These are phyloP conservation scores for Ictidomys tridecemlineatus DNA, from an alignment of 2,113 vertebrate genomes.

Conservation along the genomic window DNA sequence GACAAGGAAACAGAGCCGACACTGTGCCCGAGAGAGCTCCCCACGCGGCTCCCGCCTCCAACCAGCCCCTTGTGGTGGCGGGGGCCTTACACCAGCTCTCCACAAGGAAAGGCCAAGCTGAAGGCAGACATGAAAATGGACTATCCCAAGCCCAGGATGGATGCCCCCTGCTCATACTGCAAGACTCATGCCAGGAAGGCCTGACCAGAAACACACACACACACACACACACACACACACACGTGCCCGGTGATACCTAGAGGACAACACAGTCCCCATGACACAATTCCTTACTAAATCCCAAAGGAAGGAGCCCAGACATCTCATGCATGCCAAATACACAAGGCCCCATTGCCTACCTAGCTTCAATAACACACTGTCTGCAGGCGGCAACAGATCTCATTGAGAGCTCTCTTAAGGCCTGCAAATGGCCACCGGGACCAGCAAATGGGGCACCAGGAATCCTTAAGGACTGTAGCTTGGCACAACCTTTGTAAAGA, in stretches of 20 bases:
- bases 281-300: background rate
- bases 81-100: slow-evolving; percentile 64
- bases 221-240: background rate
- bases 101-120: background rate
- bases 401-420: background rate
- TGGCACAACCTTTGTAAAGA: background rate
- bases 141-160: background rate
- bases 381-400: background rate
- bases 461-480: background rate
- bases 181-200: background rate
- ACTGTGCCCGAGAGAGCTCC: slow-evolving; percentile 70
- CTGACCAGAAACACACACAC: background rate
- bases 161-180: background rate
- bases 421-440: background rate
- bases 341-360: fast-evolving
- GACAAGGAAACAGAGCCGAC: slow-evolving; percentile 73
- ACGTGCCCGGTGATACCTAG: background rate
- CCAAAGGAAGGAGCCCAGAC: background rate
- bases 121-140: background rate
- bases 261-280: background rate
- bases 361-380: background rate
- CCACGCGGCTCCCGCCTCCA: slow-evolving; percentile 56
- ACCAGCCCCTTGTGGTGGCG: slow-evolving; percentile 63
- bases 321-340: fast-evolving
- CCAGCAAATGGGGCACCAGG: background rate